Base-by-base conservation (phyloP, 37 sponge, comb jelly and placozoan species). In the Oopsacas minuta region DNA sequence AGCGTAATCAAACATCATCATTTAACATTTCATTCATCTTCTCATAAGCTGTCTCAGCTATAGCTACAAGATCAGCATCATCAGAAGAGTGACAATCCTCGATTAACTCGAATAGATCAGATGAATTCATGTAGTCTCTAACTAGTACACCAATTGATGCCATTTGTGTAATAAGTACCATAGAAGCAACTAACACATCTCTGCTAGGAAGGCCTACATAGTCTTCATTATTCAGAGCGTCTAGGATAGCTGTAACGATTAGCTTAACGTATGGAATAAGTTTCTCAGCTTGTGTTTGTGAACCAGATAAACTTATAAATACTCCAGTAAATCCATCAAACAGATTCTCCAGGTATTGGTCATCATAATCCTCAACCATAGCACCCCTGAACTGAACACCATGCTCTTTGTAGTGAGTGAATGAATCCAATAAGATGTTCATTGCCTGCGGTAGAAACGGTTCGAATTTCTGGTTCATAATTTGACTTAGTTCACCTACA, bases 341-440 rank as follows among this genome's bases (percentile, higher is more conserved):
- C 75, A 61, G 30, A 61, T n/a, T 61, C 75, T 61, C 75, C 75
- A 61, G 28, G 22, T 32, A 61, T 5, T 12, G 75, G 22, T 61
- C 75, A 34, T 61, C 75, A n/a, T 61, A 61, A 61, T 61, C 75
- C 30, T 61, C 75, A 61, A 61, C 75, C 75, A 61, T 61, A 7
- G 30, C 75, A 25, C 75, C 75, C 30, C 75, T 61, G 30, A 61
- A 61, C 75, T 61, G 75, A 25, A 61, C 75, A 3, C 75, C 75
- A 61, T 25, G 75, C 75, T 61, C 75, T 34, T 61, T 61, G 30
- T 61, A 61, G 75, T 61, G 75, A 12, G 75, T 32, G 28, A 61
- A 61, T n/a, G 75, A 61, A 34, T 61, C 75, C 32, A 61, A 12
- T 61, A 61, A 34, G 75, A 61, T 61, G 17, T 61, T 10, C 75